These are phyloP conservation scores for Heteractis magnifica DNA, from an alignment of 92 coral and sea anemone genomes.

Conservation along the genomic window DNA sequence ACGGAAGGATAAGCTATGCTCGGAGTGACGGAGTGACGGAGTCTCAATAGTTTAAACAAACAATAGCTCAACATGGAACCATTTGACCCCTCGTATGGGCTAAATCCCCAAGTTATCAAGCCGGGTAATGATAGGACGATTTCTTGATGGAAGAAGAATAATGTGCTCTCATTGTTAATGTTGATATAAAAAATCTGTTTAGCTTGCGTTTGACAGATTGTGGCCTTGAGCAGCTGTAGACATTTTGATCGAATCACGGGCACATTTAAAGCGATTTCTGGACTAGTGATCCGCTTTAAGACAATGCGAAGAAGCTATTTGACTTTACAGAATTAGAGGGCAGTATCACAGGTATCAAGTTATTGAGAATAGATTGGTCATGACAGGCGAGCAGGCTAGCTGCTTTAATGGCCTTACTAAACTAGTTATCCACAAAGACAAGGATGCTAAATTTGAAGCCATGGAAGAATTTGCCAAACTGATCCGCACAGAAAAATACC, in stretches of 20 bases:
- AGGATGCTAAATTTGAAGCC: constrained; percentile 13
- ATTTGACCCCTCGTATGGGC: constrained; percentile 1
- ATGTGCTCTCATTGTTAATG: not conserved
- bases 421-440: constrained; percentile 31
- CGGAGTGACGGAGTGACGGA: not conserved
- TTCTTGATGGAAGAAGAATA: not conserved
- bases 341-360: not conserved
- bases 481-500: constrained; percentile 42
- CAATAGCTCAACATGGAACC: not conserved
- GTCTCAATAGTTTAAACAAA: too few relatives aligned
- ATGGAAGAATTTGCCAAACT: constrained; percentile 44
- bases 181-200: not conserved
- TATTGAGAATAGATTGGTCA: not conserved
- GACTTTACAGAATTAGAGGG: not conserved
- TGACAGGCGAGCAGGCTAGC: constrained; percentile 29
- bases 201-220: not conserved
- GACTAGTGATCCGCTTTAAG: not conserved
- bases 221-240: not conserved
- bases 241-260: not conserved
- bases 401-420: constrained; percentile 57
- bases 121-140: not conserved
- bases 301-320: not conserved
- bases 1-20: not conserved
- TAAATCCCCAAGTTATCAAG: constrained; percentile 3
- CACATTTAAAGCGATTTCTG: not conserved